These are phyloP conservation scores for Drosophila baimaii DNA, from an alignment of 1,140 invertebrate species.

Conservation along the genomic window DNA sequence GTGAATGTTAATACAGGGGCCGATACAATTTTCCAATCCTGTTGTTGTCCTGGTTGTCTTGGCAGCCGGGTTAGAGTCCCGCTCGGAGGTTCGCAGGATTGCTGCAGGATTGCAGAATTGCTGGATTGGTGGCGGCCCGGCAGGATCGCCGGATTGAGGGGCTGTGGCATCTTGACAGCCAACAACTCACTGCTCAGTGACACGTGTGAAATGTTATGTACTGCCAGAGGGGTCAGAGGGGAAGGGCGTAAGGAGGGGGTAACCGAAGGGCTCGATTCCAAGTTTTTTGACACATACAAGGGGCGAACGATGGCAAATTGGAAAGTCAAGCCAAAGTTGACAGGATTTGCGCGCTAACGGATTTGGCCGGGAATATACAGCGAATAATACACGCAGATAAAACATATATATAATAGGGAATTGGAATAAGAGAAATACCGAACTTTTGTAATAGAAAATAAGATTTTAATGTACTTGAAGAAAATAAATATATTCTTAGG, in stretches of 20 bases:
- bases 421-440: not conserved
- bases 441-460: not conserved
- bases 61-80: conserved; percentile 43
- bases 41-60: conserved; percentile 46
- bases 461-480: not conserved
- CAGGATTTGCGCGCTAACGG: conserved; percentile 73
- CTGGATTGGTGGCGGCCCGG: not conserved
- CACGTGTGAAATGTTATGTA: conserved; percentile 73
- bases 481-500: too few species aligned
- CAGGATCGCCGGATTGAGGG: conserved; percentile 11
- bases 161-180: conserved; percentile 58
- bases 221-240: conserved; percentile 32
- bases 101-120: not conserved
- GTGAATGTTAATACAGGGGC: conserved; percentile 42
- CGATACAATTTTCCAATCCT: conserved; percentile 34
- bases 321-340: conserved; percentile 68
- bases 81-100: not conserved
- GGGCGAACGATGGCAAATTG: conserved; percentile 66
- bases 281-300: conserved; percentile 75
- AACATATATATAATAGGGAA: not conserved
- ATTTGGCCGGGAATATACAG: conserved; percentile 63
- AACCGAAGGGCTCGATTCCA: conserved; percentile 21
- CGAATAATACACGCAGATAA: conserved; percentile 8
- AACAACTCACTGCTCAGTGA: conserved; percentile 78
- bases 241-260: not conserved